phyloP scores from a whole-genome alignment of 2,797 vertebrate species.

The Anisognathus igniventris region DNA sequence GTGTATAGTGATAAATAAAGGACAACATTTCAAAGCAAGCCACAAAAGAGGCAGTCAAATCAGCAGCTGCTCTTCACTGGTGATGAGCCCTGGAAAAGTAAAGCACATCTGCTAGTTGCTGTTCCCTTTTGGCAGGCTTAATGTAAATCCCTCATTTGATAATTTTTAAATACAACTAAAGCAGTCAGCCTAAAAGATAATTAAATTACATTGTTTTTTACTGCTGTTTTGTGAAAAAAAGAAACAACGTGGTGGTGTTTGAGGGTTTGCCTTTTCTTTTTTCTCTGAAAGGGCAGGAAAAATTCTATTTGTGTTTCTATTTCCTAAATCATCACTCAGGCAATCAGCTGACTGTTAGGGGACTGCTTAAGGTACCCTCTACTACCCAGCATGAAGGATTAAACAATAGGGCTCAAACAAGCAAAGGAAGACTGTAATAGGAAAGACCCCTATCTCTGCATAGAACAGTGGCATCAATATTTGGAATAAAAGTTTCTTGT shows the following conservation, averaged over 20 bases:
- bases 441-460: not conserved
- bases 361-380: not conserved
- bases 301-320: not conserved
- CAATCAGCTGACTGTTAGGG: not conserved
- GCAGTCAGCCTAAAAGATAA: constrained; percentile 35
- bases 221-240: not conserved
- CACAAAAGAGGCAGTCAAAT: constrained; percentile 22
- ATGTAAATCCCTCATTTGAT: not conserved
- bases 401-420: not conserved
- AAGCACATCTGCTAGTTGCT: constrained; percentile 51
- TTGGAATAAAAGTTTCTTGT: not conserved
- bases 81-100: constrained; percentile 4
- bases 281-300: not conserved
- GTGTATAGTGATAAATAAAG: not conserved
- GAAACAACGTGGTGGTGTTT: not conserved
- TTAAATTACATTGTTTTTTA: constrained; percentile 15
- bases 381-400: not conserved
- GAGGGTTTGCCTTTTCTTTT: not conserved
- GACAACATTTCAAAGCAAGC: constrained; percentile 36
- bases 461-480: not conserved
- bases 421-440: not conserved
- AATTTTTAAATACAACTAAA: constrained; percentile 44
- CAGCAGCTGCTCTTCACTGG: constrained; percentile 27
- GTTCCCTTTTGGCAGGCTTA: constrained; percentile 23
- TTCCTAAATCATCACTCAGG: not conserved